Percentiles rank a stretch among this genome's conserved stretches.
These are phyloP conservation scores for Eupleurogrammus muticus DNA, from an alignment of 2,797 vertebrate genomes.

Conservation along the genomic window DNA sequence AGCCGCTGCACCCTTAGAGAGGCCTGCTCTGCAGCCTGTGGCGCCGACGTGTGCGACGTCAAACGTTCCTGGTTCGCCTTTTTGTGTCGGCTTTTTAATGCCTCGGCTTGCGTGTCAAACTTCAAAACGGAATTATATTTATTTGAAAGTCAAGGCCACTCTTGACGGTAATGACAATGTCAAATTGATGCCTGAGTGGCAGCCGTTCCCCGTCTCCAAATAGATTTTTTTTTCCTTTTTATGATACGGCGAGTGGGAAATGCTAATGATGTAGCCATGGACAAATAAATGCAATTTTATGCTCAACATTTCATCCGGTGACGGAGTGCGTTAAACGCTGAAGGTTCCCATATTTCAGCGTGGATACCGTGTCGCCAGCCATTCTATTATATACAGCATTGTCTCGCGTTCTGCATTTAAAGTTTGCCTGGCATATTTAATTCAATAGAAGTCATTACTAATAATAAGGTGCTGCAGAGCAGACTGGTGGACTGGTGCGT, in stretches of 20 bases:
- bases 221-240: conserved; percentile 26
- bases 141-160: conserved; percentile 51
- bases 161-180: conserved; percentile 48
- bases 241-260: conserved; percentile 47
- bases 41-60: conserved; percentile 47
- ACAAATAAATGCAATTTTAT: conserved; percentile 56
- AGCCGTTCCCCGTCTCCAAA: conserved; percentile 27
- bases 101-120: conserved; percentile 32
- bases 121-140: conserved; percentile 43
- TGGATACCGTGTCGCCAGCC: conserved; percentile 30
- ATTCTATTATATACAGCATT: conserved; percentile 43
- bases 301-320: conserved; percentile 27
- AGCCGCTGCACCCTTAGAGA: conserved; percentile 40
- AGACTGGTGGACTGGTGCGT: conserved; percentile 68
- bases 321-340: conserved; percentile 35
- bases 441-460: conserved; percentile 76
- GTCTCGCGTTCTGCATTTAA: conserved; percentile 52
- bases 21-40: conserved; percentile 44
- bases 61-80: conserved; percentile 23
- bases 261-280: conserved; percentile 47
- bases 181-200: conserved; percentile 48
- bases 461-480: conserved; percentile 65
- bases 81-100: conserved; percentile 29
- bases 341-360: conserved; percentile 22
- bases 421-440: conserved; percentile 67